These are phyloP conservation scores for Meteorus sp. DNA, from an alignment of 1,140 invertebrate species.

Conservation along the genomic window DNA sequence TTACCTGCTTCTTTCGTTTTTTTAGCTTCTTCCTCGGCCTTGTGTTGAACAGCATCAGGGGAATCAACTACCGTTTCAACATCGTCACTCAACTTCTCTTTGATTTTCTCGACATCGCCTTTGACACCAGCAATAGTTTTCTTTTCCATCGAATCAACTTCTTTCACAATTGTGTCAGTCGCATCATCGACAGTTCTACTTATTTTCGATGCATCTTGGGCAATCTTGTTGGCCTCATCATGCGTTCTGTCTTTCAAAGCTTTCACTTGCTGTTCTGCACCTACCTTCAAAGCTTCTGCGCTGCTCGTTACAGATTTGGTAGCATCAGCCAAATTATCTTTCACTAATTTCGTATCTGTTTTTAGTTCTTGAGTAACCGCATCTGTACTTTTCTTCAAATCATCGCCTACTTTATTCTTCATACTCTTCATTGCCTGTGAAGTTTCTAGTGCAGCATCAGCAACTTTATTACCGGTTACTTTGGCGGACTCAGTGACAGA, in stretches of 20 bases:
- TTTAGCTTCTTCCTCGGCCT: conserved; percentile 35
- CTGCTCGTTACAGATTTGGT: conserved; percentile 18
- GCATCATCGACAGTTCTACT: conserved; percentile 17
- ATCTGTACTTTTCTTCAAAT: conserved; percentile 36
- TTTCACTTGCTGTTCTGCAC: neutral
- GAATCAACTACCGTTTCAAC: conserved; percentile 19
- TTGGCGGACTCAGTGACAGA: too few species aligned
- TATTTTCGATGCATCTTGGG: neutral
- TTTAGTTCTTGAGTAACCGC: conserved; percentile 10
- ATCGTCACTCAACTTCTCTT: conserved; percentile 17
- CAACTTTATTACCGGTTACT: conserved; percentile 32
- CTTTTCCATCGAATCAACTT: neutral
- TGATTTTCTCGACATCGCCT: conserved; percentile 19
- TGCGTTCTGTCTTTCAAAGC: conserved; percentile 28
- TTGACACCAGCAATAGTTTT: conserved; percentile 23
- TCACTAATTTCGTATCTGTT: conserved; percentile 22
- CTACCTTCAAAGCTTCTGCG: conserved; percentile 19
- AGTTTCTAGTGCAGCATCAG: conserved; percentile 29
- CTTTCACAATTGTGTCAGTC: neutral
- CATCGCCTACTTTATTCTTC: conserved; percentile 21
- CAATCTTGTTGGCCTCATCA: conserved; percentile 1
- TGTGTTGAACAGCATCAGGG: conserved; percentile 19
- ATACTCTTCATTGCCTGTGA: conserved; percentile 13
- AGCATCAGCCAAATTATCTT: conserved; percentile 20
- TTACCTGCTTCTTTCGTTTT: conserved; percentile 38